A percentile compares a stretch with the other conserved stretches of the same genome.
Conservation (phyloP, 2,888 invertebrate genomes). For the Rhogogaster chlorosoma region DNA sequence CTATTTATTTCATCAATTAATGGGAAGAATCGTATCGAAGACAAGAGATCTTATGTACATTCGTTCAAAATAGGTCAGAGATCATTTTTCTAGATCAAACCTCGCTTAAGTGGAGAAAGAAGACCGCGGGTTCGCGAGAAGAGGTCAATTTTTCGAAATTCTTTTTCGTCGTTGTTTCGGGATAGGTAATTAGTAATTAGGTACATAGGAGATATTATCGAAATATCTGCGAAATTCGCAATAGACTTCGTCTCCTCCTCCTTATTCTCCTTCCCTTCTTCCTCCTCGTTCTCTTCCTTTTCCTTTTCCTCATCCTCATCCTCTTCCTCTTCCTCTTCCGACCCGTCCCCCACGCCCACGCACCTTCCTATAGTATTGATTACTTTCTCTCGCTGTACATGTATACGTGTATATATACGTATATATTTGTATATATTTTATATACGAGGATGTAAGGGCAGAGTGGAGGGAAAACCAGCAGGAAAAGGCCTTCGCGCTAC, state of each 20-base stretch:
- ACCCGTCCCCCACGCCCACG: slow-evolving; percentile 62
- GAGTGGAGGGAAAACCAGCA: slow-evolving; percentile 48
- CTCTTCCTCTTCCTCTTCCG: slow-evolving; percentile 34
- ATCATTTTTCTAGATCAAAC: not conserved
- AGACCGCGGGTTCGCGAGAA: not conserved
- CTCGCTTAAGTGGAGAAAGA: not conserved
- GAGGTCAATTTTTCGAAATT: not conserved
- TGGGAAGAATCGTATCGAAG: too few species aligned
- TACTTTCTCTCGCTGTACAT: slow-evolving; percentile 67
- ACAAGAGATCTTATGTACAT: too few species aligned
- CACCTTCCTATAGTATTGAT: slow-evolving; percentile 75
- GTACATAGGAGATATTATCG: not conserved
- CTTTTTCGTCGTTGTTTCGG: not conserved
- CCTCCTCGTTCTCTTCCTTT: slow-evolving; percentile 18
- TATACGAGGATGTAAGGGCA: slow-evolving; percentile 41
- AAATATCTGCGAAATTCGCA: slow-evolving; percentile 7
- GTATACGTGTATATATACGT: slow-evolving; percentile 5
- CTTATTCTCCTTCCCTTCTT: slow-evolving; percentile 48
- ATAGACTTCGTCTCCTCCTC: slow-evolving; percentile 33
- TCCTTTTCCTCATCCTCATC: slow-evolving; percentile 49
- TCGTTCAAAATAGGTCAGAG: not conserved
- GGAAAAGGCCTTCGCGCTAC: slow-evolving; percentile 47
- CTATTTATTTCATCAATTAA: too few species aligned
- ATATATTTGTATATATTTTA: not conserved
- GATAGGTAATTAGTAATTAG: not conserved